Percentiles rank a stretch among this genome's conserved stretches.
Evolutionary conservation across 2,113 vertebrate genomes (phyloP).

Genomic region (Salvelinus fontinalis): DNA sequence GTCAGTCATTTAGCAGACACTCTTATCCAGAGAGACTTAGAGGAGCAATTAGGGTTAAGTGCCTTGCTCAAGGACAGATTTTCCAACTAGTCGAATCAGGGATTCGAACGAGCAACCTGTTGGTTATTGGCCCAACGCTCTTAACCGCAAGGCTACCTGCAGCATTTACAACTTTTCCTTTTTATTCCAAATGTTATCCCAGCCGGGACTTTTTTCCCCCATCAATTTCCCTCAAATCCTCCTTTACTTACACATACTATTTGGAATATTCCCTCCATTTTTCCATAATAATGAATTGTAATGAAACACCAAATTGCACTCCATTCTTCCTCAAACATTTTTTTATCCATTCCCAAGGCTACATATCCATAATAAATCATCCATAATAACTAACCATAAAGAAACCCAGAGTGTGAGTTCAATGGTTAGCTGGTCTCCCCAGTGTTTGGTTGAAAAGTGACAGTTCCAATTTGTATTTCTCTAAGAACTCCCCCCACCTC

Average conservation of each 20-base stretch:
- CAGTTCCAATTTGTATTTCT: background rate
- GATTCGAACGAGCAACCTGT: too few relatives aligned
- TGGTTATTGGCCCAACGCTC: too few relatives aligned
- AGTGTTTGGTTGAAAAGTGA: background rate
- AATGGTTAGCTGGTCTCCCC: background rate
- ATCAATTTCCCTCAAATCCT: background rate
- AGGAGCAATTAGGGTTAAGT: too few relatives aligned
- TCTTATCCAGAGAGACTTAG: too few relatives aligned
- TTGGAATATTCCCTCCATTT: background rate
- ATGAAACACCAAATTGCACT: background rate
- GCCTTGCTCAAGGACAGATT: too few relatives aligned
- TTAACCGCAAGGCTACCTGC: too few relatives aligned
- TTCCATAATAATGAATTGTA: background rate
- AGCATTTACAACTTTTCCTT: constrained; percentile 16
- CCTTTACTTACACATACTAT: background rate
- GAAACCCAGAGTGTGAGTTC: background rate
- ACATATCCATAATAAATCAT: too few relatives aligned
- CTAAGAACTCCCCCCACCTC: background rate
- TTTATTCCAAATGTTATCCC: constrained; percentile 20
- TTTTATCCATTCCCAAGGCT: too few relatives aligned
- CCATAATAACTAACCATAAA: background rate
- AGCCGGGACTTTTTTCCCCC: constrained; percentile 23
- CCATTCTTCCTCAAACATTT: too few relatives aligned
- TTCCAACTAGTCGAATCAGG: too few relatives aligned
- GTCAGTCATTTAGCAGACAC: too few relatives aligned